Evolutionary conservation across 2,113 vertebrate genomes (phyloP).

Genomic region (Protobothrops mucrosquamatus): DNA sequence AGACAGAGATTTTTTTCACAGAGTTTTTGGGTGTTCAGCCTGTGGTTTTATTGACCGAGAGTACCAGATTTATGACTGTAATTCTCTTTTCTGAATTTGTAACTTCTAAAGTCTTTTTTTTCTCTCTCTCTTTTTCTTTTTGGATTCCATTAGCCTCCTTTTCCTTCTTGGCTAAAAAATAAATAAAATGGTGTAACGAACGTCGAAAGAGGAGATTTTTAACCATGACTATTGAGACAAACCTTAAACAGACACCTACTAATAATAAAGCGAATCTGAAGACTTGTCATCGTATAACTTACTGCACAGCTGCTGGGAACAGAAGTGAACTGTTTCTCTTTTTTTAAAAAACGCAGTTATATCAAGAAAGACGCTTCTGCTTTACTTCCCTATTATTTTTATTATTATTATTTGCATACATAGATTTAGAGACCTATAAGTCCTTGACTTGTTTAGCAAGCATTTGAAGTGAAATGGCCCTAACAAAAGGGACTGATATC

Average conservation of each 20-base stretch:
- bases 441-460: no score
- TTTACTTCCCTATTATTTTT: no score
- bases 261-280: no score
- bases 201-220: neutral
- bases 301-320: no score
- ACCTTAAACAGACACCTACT: neutral
- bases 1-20: neutral
- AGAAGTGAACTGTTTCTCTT: no score
- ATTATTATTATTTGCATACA: no score
- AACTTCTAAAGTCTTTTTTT: neutral
- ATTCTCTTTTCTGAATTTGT: neutral
- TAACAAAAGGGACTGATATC: no score
- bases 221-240: neutral
- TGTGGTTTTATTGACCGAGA: neutral
- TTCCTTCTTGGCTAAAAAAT: neutral
- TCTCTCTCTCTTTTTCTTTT: neutral
- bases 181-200: neutral
- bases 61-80: neutral
- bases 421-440: no score
- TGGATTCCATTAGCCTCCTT: neutral
- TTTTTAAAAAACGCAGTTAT: no score
- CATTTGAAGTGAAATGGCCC: no score
- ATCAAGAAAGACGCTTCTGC: no score
- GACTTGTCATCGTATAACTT: no score
- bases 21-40: neutral